Base-by-base conservation (phyloP, 2,797 vertebrate species). In the Myotis daubentonii region DNA sequence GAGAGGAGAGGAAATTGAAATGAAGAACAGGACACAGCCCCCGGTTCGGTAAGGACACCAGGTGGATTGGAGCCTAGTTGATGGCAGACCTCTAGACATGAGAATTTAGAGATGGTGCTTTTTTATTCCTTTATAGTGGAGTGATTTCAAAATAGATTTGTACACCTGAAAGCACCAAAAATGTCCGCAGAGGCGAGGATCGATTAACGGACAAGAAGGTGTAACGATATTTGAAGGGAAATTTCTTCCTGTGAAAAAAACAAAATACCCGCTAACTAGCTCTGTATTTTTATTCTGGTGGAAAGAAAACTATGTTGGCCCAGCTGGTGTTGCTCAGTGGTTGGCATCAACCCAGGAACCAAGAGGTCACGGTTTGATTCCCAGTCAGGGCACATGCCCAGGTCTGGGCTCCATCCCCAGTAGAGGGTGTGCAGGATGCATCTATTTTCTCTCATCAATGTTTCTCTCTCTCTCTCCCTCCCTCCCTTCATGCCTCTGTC, bases 141-240 rank as follows among this genome's bases (percentile, higher is more conserved):
- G 47, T 57, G 87, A 90, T 89, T 94, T 94, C 79, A 79, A 51
- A 87, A 78, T 44, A 89, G 88, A 84, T 19, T 41, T 53, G 47
- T 25, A 30, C 3, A 66, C 55, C 47, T 10, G 2, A 88, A 87
- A 51, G 22, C n/a, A 25, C 80, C 36, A 13, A 28, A 74, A 49
- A 23, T 19, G 41, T 57, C 57, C 71, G 38, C 7, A 22, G 79
- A 49, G 71, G 47, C 53, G 57, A 65, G 60, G 80, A 44, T 0
- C 36, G 41, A 78, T 60, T 28, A 33, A 57, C 0, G 4, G 91
- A 47, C 65, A 95, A 36, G 25, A 33, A 16, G 60, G 6, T 47
- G 6, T 9, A 38, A 88, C 15, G 49, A 10, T 30, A 62, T 70
- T 16, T 23, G 19, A 88, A 91, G 65, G 87, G 74, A 38, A 66